phyloP scores from a whole-genome alignment of 2,797 vertebrate species.

The Dermochelys coriacea region DNA sequence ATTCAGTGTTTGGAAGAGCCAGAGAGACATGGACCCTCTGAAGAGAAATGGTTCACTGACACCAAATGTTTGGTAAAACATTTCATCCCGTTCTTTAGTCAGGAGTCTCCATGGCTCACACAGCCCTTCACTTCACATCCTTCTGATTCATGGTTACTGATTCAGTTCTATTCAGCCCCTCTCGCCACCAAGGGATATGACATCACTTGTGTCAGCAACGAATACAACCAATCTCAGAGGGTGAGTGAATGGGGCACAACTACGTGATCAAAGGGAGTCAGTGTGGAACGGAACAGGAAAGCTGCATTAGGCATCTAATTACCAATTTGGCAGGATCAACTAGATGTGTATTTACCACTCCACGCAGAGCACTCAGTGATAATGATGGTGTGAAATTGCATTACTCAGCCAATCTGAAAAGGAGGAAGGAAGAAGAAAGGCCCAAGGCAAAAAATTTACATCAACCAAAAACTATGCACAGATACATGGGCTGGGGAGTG shows the following conservation, averaged over 20 bases:
- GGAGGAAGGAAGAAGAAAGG: conserved; percentile 65
- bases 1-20: conserved; percentile 6
- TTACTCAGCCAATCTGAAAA: conserved; percentile 66
- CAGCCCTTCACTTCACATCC: conserved; percentile 32
- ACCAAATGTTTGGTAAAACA: conserved; percentile 36
- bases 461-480: conserved; percentile 16
- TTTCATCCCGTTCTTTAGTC: conserved; percentile 54
- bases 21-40: conserved; percentile 1
- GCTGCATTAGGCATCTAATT: conserved; percentile 31
- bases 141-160: conserved; percentile 66
- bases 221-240: conserved; percentile 48
- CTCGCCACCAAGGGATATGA: conserved; percentile 65
- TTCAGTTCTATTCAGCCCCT: conserved; percentile 36
- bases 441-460: conserved; percentile 62
- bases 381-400: conserved; percentile 46
- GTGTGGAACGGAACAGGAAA: conserved; percentile 61
- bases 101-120: conserved; percentile 14
- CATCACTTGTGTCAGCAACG: conserved; percentile 51
- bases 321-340: conserved; percentile 58
- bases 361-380: background rate
- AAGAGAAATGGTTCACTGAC: background rate
- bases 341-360: conserved; percentile 45
- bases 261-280: conserved; percentile 57
- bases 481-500: conserved; percentile 15
- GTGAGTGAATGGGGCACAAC: conserved; percentile 18